A percentile compares a stretch with the other conserved stretches of the same genome.
These are phyloP conservation scores for Corticium candelabrum DNA, from an alignment of 37 sponge, comb jelly and placozoan genomes.

Conservation along the genomic window DNA sequence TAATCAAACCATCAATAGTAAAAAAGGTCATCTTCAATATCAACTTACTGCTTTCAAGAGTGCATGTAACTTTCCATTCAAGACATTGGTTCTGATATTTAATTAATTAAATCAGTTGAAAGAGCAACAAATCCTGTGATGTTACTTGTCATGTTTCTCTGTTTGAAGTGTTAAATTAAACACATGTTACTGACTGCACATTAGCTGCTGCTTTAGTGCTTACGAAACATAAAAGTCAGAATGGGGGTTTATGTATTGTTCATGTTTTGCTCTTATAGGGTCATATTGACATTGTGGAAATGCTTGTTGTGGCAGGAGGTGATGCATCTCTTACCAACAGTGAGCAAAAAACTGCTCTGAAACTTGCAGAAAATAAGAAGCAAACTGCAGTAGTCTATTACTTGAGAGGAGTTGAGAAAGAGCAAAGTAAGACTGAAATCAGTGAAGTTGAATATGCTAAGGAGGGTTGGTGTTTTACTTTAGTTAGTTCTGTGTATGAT, in stretches of 20 bases:
- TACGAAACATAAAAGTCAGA: too few relatives aligned
- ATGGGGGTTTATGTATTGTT: neutral
- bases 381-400: neutral
- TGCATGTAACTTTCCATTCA: too few relatives aligned
- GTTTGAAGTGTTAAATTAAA: too few relatives aligned
- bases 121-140: too few relatives aligned
- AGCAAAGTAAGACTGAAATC: neutral
- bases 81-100: too few relatives aligned
- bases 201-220: too few relatives aligned
- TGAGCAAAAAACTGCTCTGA: neutral
- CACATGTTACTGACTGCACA: too few relatives aligned
- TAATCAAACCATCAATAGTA: too few relatives aligned
- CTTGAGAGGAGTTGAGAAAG: neutral
- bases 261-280: neutral
- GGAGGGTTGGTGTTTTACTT: neutral
- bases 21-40: too few relatives aligned
- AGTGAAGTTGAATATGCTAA: neutral
- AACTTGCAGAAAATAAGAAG: neutral
- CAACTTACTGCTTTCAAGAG: too few relatives aligned
- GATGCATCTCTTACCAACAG: neutral
- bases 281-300: neutral
- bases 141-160: too few relatives aligned
- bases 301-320: neutral
- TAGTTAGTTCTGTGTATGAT: neutral
- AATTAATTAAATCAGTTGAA: too few relatives aligned